Conservation (phyloP, 2,113 vertebrate species). For the pig (Sus scrofa) region DNA sequence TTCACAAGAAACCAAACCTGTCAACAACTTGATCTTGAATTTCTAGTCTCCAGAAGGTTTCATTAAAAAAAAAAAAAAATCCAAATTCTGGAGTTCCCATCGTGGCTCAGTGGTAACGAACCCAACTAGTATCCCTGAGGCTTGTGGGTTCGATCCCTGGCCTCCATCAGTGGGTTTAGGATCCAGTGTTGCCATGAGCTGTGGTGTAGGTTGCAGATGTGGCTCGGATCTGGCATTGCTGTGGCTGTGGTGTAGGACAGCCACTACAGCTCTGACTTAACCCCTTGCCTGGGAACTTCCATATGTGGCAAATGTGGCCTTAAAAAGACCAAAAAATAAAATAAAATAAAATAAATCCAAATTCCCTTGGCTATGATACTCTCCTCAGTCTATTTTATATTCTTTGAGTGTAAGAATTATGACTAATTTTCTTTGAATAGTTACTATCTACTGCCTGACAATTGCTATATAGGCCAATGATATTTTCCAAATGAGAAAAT, state of each 20-base stretch:
- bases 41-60: neutral
- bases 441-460: neutral
- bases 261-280: too few species aligned
- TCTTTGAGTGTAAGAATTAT: neutral
- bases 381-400: conserved; percentile 8
- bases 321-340: too few species aligned
- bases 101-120: too few species aligned
- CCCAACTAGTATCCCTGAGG: too few species aligned
- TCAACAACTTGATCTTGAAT: neutral
- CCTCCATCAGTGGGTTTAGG: too few species aligned
- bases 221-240: too few species aligned
- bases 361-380: conserved; percentile 19
- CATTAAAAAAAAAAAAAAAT: neutral
- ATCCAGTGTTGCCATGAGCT: too few species aligned
- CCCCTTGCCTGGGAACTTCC: too few species aligned
- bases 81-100: neutral
- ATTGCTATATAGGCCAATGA: neutral
- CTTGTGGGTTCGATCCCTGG: too few species aligned
- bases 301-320: too few species aligned
- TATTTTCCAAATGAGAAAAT: conserved; percentile 43
- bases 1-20: neutral
- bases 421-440: conserved; percentile 44
- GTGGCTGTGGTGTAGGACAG: too few species aligned
- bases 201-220: too few species aligned
- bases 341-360: neutral